Evolutionary conservation across 2,888 invertebrate species (phyloP).

Genomic region (Folsomia manolachei): DNA sequence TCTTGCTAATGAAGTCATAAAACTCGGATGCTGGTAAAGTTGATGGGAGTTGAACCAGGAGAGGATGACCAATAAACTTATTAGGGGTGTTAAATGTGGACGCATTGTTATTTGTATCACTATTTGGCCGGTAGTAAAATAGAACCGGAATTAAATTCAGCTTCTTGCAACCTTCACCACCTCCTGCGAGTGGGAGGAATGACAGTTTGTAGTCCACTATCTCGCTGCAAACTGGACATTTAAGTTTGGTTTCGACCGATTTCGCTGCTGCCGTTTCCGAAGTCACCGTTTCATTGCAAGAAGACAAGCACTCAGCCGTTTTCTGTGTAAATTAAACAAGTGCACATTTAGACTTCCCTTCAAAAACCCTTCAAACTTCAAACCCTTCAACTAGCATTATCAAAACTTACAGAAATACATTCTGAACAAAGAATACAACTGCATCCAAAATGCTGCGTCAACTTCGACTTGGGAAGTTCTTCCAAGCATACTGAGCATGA

Average conservation of each 20-base stretch:
- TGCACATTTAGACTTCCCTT: too few species aligned
- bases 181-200: constrained; percentile 53
- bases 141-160: constrained; percentile 57
- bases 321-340: constrained; percentile 45
- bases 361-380: constrained; percentile 9
- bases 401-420: constrained; percentile 57
- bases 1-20: constrained; percentile 56
- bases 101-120: constrained; percentile 56
- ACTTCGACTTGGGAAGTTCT: constrained; percentile 58
- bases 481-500: constrained; percentile 63
- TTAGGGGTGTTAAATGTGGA: constrained; percentile 19
- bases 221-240: constrained; percentile 57
- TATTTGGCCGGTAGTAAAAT: constrained; percentile 58
- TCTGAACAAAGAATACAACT: constrained; percentile 61
- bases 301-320: constrained; percentile 38
- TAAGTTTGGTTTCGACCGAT: constrained; percentile 45
- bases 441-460: constrained; percentile 61
- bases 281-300: too few species aligned
- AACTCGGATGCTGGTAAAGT: constrained; percentile 58
- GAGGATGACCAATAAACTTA: constrained; percentile 59
- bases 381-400: constrained; percentile 18
- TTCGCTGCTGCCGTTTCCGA: neutral
- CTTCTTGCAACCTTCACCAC: neutral
- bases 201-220: constrained; percentile 55
- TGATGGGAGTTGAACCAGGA: constrained; percentile 60